Percentiles rank a stretch among this genome's conserved stretches.
phyloP scores from a whole-genome alignment of 2,113 vertebrate species.

The Megaptera novaeangliae region DNA sequence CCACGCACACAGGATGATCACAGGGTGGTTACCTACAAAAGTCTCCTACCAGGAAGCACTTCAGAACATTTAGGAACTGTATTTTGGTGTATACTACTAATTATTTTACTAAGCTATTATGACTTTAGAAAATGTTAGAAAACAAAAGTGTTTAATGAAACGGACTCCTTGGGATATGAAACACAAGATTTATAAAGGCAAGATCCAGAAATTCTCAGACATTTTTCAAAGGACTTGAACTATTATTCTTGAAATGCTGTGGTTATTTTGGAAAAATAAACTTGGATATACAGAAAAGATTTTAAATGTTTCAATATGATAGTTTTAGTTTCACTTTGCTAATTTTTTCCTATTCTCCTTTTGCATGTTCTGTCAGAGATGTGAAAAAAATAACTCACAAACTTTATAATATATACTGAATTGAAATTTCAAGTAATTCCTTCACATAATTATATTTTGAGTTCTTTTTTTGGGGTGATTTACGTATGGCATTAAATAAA shows the following conservation, averaged over 20 bases:
- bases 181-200: background rate
- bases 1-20: background rate
- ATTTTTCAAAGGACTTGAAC: slow-evolving; percentile 40
- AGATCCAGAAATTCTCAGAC: slow-evolving; percentile 34
- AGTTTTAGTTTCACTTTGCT: slow-evolving; percentile 34
- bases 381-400: background rate
- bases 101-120: background rate
- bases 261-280: slow-evolving; percentile 52
- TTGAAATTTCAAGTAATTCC: slow-evolving; percentile 19
- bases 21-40: background rate
- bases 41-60: slow-evolving; percentile 2
- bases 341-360: slow-evolving; percentile 18
- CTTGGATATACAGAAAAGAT: slow-evolving; percentile 10
- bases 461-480: background rate
- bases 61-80: background rate
- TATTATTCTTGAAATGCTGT: slow-evolving; percentile 40
- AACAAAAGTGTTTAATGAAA: slow-evolving; percentile 23
- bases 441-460: slow-evolving; percentile 15
- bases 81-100: background rate
- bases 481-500: background rate
- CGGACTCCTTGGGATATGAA: background rate
- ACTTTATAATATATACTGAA: slow-evolving; percentile 52
- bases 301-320: slow-evolving; percentile 43
- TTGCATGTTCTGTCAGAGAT: slow-evolving; percentile 11
- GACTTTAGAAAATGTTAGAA: slow-evolving; percentile 2